Evolutionary conservation across 1,140 invertebrate genomes (phyloP).

Genomic region (Carposina sasakii): DNA sequence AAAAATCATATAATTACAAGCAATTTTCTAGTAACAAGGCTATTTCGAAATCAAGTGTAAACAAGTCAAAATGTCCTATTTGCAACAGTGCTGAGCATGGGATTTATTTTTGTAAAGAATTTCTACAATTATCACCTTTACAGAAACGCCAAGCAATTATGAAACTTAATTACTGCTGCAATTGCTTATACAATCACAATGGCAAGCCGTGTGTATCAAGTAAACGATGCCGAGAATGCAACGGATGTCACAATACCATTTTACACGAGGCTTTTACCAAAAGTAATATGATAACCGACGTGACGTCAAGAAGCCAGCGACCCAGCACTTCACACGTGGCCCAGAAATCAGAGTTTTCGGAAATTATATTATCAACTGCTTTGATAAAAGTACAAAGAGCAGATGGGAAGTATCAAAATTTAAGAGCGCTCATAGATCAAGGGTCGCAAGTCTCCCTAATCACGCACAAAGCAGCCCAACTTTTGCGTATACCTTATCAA

Average conservation of each 20-base stretch:
- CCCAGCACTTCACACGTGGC: background rate
- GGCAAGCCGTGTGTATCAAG: background rate
- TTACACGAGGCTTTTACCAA: background rate
- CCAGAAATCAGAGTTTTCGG: background rate
- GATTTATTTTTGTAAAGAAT: background rate
- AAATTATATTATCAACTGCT: slow-evolving; percentile 1
- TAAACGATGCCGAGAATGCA: background rate
- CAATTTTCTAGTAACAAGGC: background rate
- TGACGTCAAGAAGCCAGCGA: background rate
- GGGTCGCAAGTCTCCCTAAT: slow-evolving; percentile 10
- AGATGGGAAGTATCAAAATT: background rate
- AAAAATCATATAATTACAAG: background rate
- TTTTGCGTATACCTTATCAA: background rate
- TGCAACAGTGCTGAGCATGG: background rate
- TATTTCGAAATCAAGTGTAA: background rate
- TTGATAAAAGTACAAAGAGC: background rate
- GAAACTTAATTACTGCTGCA: background rate
- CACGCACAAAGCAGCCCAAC: slow-evolving; percentile 3
- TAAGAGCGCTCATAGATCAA: slow-evolving; percentile 10
- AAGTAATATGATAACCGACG: background rate
- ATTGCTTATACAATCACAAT: slow-evolving; percentile 1
- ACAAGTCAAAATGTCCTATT: background rate
- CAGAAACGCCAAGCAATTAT: background rate
- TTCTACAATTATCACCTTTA: background rate
- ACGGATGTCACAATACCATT: background rate